Base-by-base conservation (phyloP, 2,888 invertebrate genomes). In the Nudaria mundana region DNA sequence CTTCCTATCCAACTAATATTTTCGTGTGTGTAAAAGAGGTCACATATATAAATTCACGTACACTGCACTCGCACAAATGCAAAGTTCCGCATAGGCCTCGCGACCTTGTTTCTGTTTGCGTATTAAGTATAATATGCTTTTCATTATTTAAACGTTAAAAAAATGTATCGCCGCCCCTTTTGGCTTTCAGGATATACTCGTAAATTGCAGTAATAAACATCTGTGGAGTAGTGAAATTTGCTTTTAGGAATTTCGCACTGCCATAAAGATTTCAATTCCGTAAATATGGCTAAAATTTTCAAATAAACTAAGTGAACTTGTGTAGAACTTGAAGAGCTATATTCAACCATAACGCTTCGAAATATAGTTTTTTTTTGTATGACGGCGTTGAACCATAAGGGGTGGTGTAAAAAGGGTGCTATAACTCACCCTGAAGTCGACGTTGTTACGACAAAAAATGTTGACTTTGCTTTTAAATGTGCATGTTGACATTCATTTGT, bases 401-500 rank as follows among this genome's bases (percentile, higher is more conserved):
- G 70, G 62, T 45, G 44, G 44, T 24, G 34, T 36, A 48, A 51
- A 56, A 44, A 54, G 66, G 67, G 66, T 48, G 40, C 40, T 52
- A 48, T 52, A 52, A 59, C 49, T 58, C 54, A 48, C 64, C 64
- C 64, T 63, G 64, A 51, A 55, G 54, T 59, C 52, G 52, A 53
- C 56, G 54, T 66, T 71, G 71, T 77, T 78, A 72, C 66, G 65
- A 68, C 67, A 71, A 75, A 77, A 70, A 75, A 68, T 76, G 74
- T 79, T 76, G 69, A 72, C 69, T 75, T 59, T 68, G 61, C 71
- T 71, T 68, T 76, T 77, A 75, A 57, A 64, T 57, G 63, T 66
- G 66, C 65, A 66, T 73, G 73, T 75, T 75, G 69, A 71, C 74
- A 73, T 71, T 72, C 68, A 72, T 76, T 80, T 76, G 64, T 63